Evolutionary conservation across 2,888 invertebrate genomes (phyloP).

Genomic region (Autographa pulchrina): DNA sequence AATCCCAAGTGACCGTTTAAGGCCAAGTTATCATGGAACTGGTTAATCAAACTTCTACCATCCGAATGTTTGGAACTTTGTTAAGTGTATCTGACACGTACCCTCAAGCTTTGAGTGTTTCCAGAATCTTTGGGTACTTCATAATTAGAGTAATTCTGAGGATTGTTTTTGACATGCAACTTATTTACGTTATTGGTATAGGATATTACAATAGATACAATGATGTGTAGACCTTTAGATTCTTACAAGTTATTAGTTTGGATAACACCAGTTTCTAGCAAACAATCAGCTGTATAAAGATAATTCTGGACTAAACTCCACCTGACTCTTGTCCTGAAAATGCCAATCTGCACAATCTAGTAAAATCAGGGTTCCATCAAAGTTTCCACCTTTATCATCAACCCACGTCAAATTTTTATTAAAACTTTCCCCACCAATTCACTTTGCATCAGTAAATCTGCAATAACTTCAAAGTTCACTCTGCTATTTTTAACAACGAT

Average conservation of each 20-base stretch:
- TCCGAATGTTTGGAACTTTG: slow-evolving; percentile 55
- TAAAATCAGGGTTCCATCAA: not conserved
- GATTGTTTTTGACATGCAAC: slow-evolving; percentile 47
- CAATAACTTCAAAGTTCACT: slow-evolving; percentile 15
- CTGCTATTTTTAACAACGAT: slow-evolving; percentile 29
- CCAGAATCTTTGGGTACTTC: slow-evolving; percentile 34
- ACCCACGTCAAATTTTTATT: not conserved
- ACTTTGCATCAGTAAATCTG: slow-evolving; percentile 18
- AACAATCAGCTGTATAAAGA: not conserved
- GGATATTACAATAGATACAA: not conserved
- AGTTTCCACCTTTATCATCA: not conserved
- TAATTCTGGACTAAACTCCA: not conserved
- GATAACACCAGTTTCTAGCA: not conserved
- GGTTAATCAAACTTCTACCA: slow-evolving; percentile 53
- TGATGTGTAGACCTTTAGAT: no score
- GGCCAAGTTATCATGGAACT: slow-evolving; percentile 38
- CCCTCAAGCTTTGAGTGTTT: slow-evolving; percentile 29
- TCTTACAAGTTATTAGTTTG: no score
- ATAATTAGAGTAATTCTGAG: slow-evolving; percentile 46
- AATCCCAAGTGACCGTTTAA: slow-evolving; percentile 49
- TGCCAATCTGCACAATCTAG: not conserved
- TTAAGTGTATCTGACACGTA: slow-evolving; percentile 52
- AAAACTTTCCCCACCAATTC: not conserved
- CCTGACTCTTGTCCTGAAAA: not conserved
- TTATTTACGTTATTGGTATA: slow-evolving; percentile 32